Percentiles rank a stretch among this genome's conserved stretches.
These are phyloP conservation scores for Rhodophaea formosa DNA, from an alignment of 2,888 invertebrate species.

Conservation along the genomic window DNA sequence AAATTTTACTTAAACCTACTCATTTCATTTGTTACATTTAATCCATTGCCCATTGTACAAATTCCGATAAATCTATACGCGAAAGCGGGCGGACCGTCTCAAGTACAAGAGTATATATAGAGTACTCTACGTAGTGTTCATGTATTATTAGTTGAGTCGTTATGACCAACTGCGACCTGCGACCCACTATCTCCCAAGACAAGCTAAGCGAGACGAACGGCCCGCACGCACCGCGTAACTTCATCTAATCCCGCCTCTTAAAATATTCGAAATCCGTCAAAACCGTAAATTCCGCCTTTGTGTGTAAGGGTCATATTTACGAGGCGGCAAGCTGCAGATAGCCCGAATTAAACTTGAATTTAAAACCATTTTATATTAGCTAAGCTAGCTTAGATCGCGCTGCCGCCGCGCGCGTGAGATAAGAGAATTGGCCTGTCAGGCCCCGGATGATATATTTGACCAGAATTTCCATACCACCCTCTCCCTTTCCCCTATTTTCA, in stretches of 20 bases:
- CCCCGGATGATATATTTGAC: conserved; percentile 94
- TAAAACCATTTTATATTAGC: conserved; percentile 82
- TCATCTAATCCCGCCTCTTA: conserved; percentile 56
- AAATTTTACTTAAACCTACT: too few species aligned
- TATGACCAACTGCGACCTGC: conserved; percentile 31
- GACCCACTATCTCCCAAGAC: conserved; percentile 40
- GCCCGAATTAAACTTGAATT: conserved; percentile 80
- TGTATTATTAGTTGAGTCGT: conserved; percentile 30
- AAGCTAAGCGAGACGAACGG: conserved; percentile 39
- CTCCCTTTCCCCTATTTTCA: conserved; percentile 74
- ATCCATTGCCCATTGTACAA: too few species aligned
- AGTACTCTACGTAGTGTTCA: too few species aligned
- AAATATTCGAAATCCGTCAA: conserved; percentile 77
- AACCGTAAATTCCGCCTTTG: conserved; percentile 75
- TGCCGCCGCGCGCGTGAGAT: conserved; percentile 84
- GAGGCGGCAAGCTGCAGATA: conserved; percentile 71
- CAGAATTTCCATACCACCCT: conserved; percentile 89
- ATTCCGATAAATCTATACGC: too few species aligned
- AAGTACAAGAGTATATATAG: too few species aligned
- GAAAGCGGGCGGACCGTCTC: too few species aligned
- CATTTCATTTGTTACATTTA: too few species aligned
- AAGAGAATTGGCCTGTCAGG: conserved; percentile 95
- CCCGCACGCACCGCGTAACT: conserved; percentile 50
- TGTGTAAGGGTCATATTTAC: conserved; percentile 65
- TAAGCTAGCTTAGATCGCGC: conserved; percentile 81